Conservation (phyloP, 2,888 invertebrate genomes). For the Acleris emargana region DNA sequence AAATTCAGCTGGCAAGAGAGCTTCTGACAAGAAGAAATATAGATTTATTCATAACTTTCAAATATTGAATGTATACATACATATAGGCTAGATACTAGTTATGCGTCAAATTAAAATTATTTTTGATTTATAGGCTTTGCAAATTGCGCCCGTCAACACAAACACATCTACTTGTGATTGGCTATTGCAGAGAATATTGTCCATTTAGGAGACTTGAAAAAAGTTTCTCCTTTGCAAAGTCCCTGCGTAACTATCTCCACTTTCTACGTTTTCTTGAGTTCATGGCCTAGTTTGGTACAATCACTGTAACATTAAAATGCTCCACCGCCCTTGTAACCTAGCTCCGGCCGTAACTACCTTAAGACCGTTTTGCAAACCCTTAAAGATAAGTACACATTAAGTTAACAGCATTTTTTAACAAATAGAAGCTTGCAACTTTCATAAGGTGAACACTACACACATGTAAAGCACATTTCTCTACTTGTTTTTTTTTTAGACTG, state of each 20-base stretch:
- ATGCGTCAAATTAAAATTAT: not conserved
- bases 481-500: constrained; percentile 40
- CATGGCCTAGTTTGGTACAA: constrained; percentile 12
- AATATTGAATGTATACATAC: not conserved
- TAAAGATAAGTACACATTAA: constrained; percentile 56
- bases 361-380: constrained; percentile 41
- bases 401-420: constrained; percentile 59
- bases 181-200: too few species aligned
- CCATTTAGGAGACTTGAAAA: too few species aligned
- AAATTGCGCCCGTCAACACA: too few species aligned
- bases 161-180: too few species aligned
- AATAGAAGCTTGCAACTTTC: constrained; percentile 62
- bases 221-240: too few species aligned
- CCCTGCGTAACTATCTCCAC: too few species aligned
- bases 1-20: constrained; percentile 6
- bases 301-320: constrained; percentile 13
- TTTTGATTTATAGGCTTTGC: too few species aligned
- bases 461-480: constrained; percentile 60
- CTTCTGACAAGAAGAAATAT: not conserved
- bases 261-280: too few species aligned
- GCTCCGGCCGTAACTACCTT: constrained; percentile 45
- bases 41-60: not conserved
- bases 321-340: constrained; percentile 27
- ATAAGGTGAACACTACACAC: constrained; percentile 64
- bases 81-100: constrained; percentile 11